A percentile compares a stretch with the other conserved stretches of the same genome.
These are phyloP conservation scores for Hirtodrosophila histrioides DNA, from an alignment of 2,888 invertebrate genomes.

Conservation along the genomic window DNA sequence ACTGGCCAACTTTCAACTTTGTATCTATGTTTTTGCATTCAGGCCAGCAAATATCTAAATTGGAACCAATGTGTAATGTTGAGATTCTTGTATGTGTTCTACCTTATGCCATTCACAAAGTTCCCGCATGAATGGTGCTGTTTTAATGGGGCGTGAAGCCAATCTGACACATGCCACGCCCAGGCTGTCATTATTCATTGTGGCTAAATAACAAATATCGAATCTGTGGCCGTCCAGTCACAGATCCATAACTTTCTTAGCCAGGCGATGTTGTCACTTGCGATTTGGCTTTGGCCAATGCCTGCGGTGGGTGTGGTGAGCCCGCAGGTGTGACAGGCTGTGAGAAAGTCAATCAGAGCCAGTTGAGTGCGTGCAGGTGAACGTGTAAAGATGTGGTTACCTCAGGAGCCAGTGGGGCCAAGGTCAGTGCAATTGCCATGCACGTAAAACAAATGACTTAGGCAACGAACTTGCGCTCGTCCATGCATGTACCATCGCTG, in stretches of 20 bases:
- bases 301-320: slow-evolving; percentile 11
- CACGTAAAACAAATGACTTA: slow-evolving; percentile 46
- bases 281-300: slow-evolving; percentile 13
- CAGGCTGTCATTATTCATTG: slow-evolving; percentile 71
- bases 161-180: slow-evolving; percentile 71
- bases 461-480: slow-evolving; percentile 43
- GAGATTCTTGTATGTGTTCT: slow-evolving; percentile 3
- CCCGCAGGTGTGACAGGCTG: slow-evolving; percentile 17
- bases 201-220: slow-evolving; percentile 23
- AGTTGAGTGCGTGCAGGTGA: slow-evolving; percentile 9
- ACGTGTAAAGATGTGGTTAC: background rate
- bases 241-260: slow-evolving; percentile 6
- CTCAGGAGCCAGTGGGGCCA: background rate
- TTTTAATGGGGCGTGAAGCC: slow-evolving; percentile 36
- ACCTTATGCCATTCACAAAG: slow-evolving; percentile 2
- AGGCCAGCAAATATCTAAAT: background rate
- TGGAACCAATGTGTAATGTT: too few relatives aligned
- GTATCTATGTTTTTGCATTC: too few relatives aligned
- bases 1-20: too few relatives aligned
- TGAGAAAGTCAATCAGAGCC: slow-evolving; percentile 5
- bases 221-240: slow-evolving; percentile 15
- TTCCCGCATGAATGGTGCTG: slow-evolving; percentile 43
- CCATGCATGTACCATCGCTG: too few relatives aligned
- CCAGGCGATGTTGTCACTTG: background rate
- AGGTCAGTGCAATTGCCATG: slow-evolving; percentile 37